A percentile compares a stretch with the other conserved stretches of the same genome.
Evolutionary conservation across 2,113 vertebrate species (phyloP).

Genomic region (Columbina picui): DNA sequence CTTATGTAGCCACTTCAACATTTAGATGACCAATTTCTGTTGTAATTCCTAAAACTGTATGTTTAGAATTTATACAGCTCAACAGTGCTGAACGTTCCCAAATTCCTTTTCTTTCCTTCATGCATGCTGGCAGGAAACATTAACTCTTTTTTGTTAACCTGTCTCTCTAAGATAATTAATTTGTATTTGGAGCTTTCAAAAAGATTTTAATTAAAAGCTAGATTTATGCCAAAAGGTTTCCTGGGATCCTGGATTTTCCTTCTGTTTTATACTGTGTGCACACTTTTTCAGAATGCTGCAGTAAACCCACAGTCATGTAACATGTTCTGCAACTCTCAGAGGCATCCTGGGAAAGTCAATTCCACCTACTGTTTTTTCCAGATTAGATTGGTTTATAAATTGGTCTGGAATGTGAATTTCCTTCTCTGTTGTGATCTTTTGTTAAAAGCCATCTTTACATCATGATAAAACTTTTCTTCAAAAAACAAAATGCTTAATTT

Average conservation of each 20-base stretch:
- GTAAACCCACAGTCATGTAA: neutral
- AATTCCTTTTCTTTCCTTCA: neutral
- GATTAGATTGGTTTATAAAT: conserved; percentile 68
- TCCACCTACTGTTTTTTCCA: conserved; percentile 24
- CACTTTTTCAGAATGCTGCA: neutral
- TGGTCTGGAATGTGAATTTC: conserved; percentile 66
- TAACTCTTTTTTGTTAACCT: neutral
- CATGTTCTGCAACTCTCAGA: conserved; percentile 12
- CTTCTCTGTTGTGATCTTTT: conserved; percentile 51
- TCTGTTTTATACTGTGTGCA: neutral
- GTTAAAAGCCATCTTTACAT: conserved; percentile 68
- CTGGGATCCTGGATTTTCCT: neutral
- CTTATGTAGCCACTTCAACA: neutral
- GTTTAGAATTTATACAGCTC: conserved; percentile 9
- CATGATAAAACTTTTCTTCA: conserved; percentile 67
- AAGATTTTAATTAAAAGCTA: neutral
- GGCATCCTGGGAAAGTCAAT: conserved; percentile 36
- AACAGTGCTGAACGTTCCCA: neutral
- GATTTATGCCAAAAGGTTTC: neutral
- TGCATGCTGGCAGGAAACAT: neutral
- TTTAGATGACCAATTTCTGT: neutral
- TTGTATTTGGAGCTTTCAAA: conserved; percentile 10
- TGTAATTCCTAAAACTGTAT: neutral
- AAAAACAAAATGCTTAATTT: conserved; percentile 79
- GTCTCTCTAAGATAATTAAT: neutral